A percentile compares a stretch with the other conserved stretches of the same genome.
phyloP scores from a whole-genome alignment of 2,113 vertebrate species.

The Corythornis cristatus region DNA sequence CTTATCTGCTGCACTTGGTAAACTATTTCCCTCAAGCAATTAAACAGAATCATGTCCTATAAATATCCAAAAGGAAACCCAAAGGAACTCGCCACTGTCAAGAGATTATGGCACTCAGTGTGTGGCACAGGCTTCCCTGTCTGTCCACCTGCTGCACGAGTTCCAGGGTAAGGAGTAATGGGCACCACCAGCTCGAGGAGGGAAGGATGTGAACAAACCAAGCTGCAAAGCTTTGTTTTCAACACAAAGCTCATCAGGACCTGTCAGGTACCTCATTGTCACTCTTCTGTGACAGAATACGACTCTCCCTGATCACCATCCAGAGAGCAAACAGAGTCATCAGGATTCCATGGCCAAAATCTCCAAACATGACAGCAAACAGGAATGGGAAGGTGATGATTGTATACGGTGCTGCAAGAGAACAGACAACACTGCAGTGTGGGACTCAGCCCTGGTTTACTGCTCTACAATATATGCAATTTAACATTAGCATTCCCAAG shows the following conservation, averaged over 20 bases:
- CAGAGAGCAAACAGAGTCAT: constrained; percentile 93
- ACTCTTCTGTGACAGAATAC: constrained; percentile 92
- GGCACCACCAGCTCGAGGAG: not conserved
- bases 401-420: constrained; percentile 89
- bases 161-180: not conserved
- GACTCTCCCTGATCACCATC: constrained; percentile 92
- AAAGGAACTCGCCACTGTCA: not conserved
- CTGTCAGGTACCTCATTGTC: constrained; percentile 89
- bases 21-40: not conserved
- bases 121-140: not conserved
- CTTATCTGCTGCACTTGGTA: not conserved
- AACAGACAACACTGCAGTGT: not conserved
- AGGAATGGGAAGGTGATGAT: constrained; percentile 98
- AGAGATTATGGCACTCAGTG: not conserved
- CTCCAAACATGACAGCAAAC: constrained; percentile 98
- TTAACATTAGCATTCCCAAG: not conserved
- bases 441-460: not conserved
- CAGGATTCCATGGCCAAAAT: constrained; percentile 91
- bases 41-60: not conserved
- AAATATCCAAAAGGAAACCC: not conserved
- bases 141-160: not conserved
- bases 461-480: not conserved
- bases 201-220: not conserved
- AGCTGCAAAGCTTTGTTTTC: not conserved
- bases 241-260: not conserved